These are phyloP conservation scores for Phodopus roborovskii DNA, from an alignment of 2,113 vertebrate genomes.

Conservation along the genomic window DNA sequence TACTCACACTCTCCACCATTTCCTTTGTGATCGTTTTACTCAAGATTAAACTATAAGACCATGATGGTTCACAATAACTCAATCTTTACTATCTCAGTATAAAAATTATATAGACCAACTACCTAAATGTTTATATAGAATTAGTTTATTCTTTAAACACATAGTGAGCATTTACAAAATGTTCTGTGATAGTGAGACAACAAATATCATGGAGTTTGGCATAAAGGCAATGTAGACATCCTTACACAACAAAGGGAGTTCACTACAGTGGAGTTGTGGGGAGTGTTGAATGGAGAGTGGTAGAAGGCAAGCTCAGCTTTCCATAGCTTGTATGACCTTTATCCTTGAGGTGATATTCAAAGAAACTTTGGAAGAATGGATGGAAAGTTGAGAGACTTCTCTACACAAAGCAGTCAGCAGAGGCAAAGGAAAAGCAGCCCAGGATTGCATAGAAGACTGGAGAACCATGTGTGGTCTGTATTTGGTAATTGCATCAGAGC, in stretches of 20 bases:
- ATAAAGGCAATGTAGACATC: neutral
- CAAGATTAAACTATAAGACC: neutral
- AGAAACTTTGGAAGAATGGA: slow-evolving; percentile 9
- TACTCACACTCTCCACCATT: neutral
- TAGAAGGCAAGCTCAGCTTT: neutral
- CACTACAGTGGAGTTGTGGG: fast-evolving
- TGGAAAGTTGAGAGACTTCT: neutral
- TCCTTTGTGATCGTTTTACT: slow-evolving; percentile 31
- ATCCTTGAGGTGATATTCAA: slow-evolving; percentile 65
- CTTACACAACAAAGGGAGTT: neutral
- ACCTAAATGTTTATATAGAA: neutral
- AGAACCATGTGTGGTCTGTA: neutral
- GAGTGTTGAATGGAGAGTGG: fast-evolving
- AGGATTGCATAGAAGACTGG: neutral
- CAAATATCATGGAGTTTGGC: neutral
- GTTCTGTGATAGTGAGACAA: neutral
- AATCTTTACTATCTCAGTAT: neutral
- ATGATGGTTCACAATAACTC: slow-evolving; percentile 18
- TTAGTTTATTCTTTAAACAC: neutral
- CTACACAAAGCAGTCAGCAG: slow-evolving; percentile 50
- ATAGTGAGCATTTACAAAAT: neutral
- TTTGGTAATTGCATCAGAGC: neutral
- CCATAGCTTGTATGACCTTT: neutral
- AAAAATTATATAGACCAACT: neutral
- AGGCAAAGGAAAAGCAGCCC: slow-evolving; percentile 55